Conservation (phyloP, 2,797 vertebrate species). For the Champsocephalus gunnari region DNA sequence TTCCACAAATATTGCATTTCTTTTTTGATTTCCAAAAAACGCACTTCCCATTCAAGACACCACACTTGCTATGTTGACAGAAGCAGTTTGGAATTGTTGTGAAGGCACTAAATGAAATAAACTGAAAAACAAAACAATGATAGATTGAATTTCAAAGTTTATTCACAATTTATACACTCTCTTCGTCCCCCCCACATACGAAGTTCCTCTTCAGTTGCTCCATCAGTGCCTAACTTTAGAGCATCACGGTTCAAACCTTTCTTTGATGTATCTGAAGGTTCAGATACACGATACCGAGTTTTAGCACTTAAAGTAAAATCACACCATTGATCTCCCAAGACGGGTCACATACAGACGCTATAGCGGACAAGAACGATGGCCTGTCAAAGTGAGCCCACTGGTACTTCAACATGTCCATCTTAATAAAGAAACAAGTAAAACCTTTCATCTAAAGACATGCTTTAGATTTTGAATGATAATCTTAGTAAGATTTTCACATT, state of each 20-base stretch:
- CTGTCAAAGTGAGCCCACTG: constrained; percentile 41
- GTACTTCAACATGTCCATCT: constrained; percentile 47
- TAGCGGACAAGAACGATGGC: constrained; percentile 47
- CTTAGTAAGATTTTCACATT: background rate
- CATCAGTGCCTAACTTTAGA: constrained; percentile 33
- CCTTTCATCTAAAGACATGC: background rate
- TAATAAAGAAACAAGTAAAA: constrained; percentile 22
- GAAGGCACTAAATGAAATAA: background rate
- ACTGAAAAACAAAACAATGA: constrained; percentile 16
- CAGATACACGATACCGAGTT: constrained; percentile 45
- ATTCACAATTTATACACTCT: constrained; percentile 84
- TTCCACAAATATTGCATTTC: background rate
- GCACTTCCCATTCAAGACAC: background rate
- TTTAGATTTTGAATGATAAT: background rate
- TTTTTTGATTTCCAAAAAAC: background rate
- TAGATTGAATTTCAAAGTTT: constrained; percentile 74
- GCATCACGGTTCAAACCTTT: constrained; percentile 56
- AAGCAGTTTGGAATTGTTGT: background rate
- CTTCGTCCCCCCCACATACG: constrained; percentile 57
- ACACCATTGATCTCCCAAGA: constrained; percentile 15
- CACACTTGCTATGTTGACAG: background rate
- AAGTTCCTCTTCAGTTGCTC: constrained; percentile 33
- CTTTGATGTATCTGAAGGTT: constrained; percentile 26
- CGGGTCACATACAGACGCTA: constrained; percentile 35
- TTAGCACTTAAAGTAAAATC: constrained; percentile 66